These are phyloP conservation scores for Deilephila elpenor DNA, from an alignment of 2,888 invertebrate genomes.

Conservation along the genomic window DNA sequence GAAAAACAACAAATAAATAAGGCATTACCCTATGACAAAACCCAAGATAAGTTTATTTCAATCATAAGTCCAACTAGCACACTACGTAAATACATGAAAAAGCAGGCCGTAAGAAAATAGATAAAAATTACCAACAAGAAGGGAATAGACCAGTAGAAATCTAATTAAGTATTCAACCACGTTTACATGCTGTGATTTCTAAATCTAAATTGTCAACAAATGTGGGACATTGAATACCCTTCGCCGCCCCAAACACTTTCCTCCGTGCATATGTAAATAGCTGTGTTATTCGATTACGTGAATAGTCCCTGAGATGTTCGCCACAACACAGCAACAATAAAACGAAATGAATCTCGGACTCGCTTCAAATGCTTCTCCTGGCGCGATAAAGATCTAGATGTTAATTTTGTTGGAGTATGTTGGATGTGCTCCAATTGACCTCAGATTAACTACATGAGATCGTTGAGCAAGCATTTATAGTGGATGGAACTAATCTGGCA, in stretches of 20 bases:
- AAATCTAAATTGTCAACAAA: conserved; percentile 16
- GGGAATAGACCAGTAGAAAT: not conserved
- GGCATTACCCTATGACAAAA: no score
- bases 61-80: no score
- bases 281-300: conserved; percentile 55
- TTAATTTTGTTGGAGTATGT: conserved; percentile 18
- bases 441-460: not conserved
- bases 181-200: conserved; percentile 10
- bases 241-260: conserved; percentile 9
- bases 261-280: conserved; percentile 21
- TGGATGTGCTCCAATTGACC: conserved; percentile 1
- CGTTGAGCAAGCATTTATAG: not conserved
- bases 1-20: no score
- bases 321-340: conserved; percentile 43
- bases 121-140: not conserved
- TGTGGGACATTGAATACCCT: conserved; percentile 2
- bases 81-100: no score
- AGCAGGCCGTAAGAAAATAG: no score
- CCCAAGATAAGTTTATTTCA: no score
- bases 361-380: conserved; percentile 29
- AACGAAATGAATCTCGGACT: conserved; percentile 43
- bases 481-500: not conserved
- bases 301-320: conserved; percentile 55
- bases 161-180: not conserved
- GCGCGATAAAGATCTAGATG: conserved; percentile 29